Evolutionary conservation across 2,888 invertebrate species (phyloP).

Genomic region (Odontocerum albicorne): DNA sequence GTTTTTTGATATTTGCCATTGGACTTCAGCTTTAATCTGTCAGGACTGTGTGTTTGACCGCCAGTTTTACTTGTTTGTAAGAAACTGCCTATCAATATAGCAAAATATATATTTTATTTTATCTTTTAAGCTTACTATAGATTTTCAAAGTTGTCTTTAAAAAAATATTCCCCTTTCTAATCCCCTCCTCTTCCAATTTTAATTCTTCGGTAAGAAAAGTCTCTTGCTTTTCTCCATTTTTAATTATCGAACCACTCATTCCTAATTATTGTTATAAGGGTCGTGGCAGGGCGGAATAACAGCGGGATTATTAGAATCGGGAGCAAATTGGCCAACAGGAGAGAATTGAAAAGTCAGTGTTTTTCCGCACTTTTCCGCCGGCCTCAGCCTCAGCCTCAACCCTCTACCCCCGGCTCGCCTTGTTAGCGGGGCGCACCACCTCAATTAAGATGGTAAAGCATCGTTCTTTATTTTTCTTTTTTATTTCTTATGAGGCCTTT

Average conservation of each 20-base stretch:
- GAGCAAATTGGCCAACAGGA: slow-evolving; percentile 35
- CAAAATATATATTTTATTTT: no score
- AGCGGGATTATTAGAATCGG: slow-evolving; percentile 36
- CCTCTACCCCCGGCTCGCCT: neutral
- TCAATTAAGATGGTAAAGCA: slow-evolving; percentile 13
- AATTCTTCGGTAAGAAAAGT: slow-evolving; percentile 44
- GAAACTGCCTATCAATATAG: no score
- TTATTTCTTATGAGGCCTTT: no score
- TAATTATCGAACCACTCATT: slow-evolving; percentile 64
- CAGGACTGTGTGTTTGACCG: no score
- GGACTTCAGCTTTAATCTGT: no score
- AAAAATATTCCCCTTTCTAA: neutral
- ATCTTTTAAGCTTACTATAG: neutral
- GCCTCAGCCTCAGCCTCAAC: neutral
- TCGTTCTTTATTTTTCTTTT: no score
- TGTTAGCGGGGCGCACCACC: neutral
- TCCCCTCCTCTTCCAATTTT: slow-evolving; percentile 16
- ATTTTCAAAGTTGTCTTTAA: slow-evolving; percentile 2
- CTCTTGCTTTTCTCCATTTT: slow-evolving; percentile 60
- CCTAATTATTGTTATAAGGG: slow-evolving; percentile 63
- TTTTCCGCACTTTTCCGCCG: slow-evolving; percentile 28
- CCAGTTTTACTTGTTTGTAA: no score
- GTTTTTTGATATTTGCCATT: no score
- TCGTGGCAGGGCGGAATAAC: slow-evolving; percentile 43
- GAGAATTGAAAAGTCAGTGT: slow-evolving; percentile 35